Conservation (phyloP, 2,797 vertebrate species). For the Argya squamiceps region DNA sequence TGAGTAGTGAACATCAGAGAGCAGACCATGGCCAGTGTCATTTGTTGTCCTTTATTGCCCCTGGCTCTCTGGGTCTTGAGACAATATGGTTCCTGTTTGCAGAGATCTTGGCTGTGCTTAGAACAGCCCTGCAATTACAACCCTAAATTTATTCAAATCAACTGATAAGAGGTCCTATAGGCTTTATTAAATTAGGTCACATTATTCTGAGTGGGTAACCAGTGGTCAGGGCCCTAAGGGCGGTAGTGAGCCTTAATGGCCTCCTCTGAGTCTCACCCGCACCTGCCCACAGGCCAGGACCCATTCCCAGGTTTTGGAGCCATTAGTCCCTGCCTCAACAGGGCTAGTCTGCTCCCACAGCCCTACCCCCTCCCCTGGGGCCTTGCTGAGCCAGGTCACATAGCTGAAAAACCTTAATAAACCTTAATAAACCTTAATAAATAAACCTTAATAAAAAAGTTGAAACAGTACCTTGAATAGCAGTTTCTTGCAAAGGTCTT, state of each 20-base stretch:
- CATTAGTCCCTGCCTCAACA: neutral
- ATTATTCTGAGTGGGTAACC: neutral
- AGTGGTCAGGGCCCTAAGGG: neutral
- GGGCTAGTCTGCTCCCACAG: neutral
- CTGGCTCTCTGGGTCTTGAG: neutral
- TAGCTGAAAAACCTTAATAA: neutral
- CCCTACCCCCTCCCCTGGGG: neutral
- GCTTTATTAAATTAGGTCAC: neutral
- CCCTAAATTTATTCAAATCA: neutral
- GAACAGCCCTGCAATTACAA: neutral
- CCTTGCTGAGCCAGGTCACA: neutral
- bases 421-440: neutral
- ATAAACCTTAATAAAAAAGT: neutral
- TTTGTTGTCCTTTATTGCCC: neutral
- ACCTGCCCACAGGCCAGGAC: neutral
- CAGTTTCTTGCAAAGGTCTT: neutral
- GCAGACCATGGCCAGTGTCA: neutral
- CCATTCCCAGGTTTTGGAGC: neutral
- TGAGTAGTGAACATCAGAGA: neutral
- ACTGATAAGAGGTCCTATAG: neutral
- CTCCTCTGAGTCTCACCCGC: neutral
- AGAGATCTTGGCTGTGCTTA: neutral
- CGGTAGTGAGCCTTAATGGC: neutral
- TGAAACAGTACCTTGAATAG: neutral
- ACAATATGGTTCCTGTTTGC: neutral